Conservation (phyloP, 2,113 vertebrate species). For the Microtus richardsoni region DNA sequence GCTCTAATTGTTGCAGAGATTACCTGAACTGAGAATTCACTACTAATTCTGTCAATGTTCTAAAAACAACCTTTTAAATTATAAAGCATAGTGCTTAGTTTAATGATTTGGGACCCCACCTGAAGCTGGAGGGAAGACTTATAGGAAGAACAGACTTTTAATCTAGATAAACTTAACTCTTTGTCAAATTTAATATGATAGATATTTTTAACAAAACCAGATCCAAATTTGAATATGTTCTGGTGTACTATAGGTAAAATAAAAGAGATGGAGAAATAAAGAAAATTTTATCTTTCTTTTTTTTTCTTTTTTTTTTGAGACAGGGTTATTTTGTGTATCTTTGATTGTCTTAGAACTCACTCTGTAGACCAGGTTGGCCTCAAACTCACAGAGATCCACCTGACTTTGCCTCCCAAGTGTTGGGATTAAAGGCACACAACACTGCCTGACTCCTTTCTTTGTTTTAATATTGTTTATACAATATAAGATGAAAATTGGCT, state of each 20-base stretch:
- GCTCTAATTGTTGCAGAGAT: neutral
- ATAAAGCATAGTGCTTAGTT: neutral
- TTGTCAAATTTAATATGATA: neutral
- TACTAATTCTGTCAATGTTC: neutral
- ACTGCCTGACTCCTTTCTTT: too few species aligned
- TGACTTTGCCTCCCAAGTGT: too few species aligned
- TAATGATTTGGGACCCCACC: neutral
- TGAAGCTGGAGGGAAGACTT: neutral
- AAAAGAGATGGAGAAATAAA: neutral
- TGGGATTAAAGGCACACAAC: too few species aligned
- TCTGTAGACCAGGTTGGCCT: too few species aligned
- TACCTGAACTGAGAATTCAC: neutral
- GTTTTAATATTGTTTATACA: neutral
- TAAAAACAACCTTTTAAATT: constrained; percentile 20
- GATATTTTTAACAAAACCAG: constrained; percentile 24
- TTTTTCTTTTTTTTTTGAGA: too few species aligned
- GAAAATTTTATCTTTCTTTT: neutral
- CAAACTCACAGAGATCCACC: too few species aligned
- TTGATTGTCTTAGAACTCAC: too few species aligned
- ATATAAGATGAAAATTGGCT: neutral
- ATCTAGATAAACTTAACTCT: neutral
- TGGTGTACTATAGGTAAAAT: neutral
- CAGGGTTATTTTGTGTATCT: too few species aligned
- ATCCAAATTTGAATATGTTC: neutral
- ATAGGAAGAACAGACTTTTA: neutral